Evolutionary conservation across 2,797 vertebrate genomes (phyloP), one percentile per base, ranked within the genome.

Genomic region (Muraenolepis orangiensis): DNA sequence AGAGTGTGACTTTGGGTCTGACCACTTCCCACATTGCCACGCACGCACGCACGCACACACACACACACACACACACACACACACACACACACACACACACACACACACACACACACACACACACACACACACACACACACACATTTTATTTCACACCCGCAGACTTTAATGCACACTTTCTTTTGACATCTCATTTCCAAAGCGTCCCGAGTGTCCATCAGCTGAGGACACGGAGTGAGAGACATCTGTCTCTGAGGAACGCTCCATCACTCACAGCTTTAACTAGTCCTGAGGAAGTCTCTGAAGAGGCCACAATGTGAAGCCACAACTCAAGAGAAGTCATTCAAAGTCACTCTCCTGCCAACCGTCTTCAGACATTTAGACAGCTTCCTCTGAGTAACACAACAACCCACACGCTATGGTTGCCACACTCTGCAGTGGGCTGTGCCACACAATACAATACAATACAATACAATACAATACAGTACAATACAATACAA

Each of bases 131-230:
- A 57, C 8, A 30, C 26, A 16, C 64, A 29, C 61, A 29, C 66
- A 67, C 26, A 31, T n/a, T n/a, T n/a, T n/a, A n/a, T n/a, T n/a
- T n/a, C n/a, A n/a, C n/a, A n/a, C n/a, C n/a, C n/a, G n/a, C n/a
- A n/a, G n/a, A n/a, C n/a, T n/a, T n/a, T n/a, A n/a, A 30, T 67
- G 66, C 26, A 67, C 66, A 67, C 66, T 29, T 67, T 18, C 66
- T 29, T 67, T 67, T 67, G 66, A 31, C 28, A 67, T 29, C 66
- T 67, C 16, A 67, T 67, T 67, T 67, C 64, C 16, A 20, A 20
- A 31, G 31, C 31, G 28, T 18, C 66, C 16, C 66, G 66, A 7
- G 28, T 31, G 30, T 31, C 57, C 23, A 23, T 26, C 12, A 64
- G 57, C 57, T 13, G 57, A 64, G 57, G 57, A 64, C 57, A 64